These are phyloP conservation scores for Bombus pyrosoma DNA, from an alignment of 1,140 invertebrate genomes.

Conservation along the genomic window DNA sequence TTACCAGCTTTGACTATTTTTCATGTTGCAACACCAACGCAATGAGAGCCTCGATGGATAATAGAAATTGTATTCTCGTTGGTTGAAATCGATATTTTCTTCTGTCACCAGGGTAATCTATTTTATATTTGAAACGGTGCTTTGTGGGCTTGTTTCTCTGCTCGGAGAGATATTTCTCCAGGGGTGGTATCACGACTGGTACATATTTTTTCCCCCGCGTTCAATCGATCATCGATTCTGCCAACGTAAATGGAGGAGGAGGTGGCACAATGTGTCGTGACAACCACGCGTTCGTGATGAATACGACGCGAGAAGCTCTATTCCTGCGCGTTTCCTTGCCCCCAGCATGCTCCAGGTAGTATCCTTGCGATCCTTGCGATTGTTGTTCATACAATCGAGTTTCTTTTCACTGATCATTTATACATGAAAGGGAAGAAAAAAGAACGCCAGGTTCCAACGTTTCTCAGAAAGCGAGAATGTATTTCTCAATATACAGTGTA, in stretches of 20 bases:
- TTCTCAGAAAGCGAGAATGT: too few relatives aligned
- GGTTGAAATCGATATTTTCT: too few relatives aligned
- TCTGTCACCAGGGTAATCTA: background rate
- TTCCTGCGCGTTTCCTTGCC: background rate
- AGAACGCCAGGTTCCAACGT: too few relatives aligned
- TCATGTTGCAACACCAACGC: too few relatives aligned
- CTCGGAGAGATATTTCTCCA: background rate
- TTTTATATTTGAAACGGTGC: background rate
- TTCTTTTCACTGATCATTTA: background rate
- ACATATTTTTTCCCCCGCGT: background rate
- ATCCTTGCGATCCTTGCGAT: background rate
- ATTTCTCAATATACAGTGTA: too few relatives aligned
- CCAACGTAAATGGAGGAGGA: background rate
- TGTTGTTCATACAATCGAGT: background rate
- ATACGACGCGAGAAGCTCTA: background rate
- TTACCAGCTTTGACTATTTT: too few relatives aligned
- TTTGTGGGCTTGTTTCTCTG: background rate
- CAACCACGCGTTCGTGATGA: background rate
- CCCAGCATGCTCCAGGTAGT: background rate
- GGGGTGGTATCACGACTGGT: background rate
- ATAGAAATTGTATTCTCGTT: too few relatives aligned
- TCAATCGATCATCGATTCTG: conserved; percentile 19
- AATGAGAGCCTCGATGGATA: too few relatives aligned
- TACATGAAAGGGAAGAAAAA: too few relatives aligned
- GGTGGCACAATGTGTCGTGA: background rate